Conservation (phyloP, 53 echinoderm and acorn worm species). For the Patiria pectinifera region DNA sequence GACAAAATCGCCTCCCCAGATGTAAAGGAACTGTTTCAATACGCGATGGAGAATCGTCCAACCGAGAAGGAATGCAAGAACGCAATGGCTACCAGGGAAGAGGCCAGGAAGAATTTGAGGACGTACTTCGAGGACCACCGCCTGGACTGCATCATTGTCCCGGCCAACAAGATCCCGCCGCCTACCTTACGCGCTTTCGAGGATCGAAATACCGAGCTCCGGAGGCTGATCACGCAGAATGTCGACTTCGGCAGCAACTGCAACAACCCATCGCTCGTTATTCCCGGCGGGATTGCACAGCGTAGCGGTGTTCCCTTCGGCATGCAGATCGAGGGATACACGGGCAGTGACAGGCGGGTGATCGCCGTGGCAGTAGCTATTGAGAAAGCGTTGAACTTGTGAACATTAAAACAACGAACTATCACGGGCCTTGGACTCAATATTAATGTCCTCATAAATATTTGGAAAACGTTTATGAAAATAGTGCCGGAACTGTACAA, state of each 20-base stretch:
- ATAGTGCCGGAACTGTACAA: too few species aligned
- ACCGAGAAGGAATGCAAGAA: slow-evolving; percentile 4
- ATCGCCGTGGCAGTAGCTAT: slow-evolving; percentile 44
- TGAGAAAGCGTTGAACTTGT: slow-evolving; percentile 23
- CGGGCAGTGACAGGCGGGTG: slow-evolving; percentile 23
- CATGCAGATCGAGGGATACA: slow-evolving; percentile 46
- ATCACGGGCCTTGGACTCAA: too few species aligned
- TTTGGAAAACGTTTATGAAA: too few species aligned
- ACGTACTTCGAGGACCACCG: slow-evolving; percentile 36
- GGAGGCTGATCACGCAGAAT: neutral
- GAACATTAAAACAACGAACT: neutral
- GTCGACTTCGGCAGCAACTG: slow-evolving; percentile 15
- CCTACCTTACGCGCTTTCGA: slow-evolving; percentile 11
- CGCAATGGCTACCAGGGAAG: slow-evolving; percentile 30
- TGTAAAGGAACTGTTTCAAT: slow-evolving; percentile 3
- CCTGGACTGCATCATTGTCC: slow-evolving; percentile 45
- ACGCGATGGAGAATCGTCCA: neutral
- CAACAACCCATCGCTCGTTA: slow-evolving; percentile 49
- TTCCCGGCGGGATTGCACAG: slow-evolving; percentile 22
- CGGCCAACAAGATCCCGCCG: slow-evolving; percentile 51
- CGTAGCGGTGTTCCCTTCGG: slow-evolving; percentile 37
- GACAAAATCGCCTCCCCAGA: slow-evolving; percentile 30
- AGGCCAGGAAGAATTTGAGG: slow-evolving; percentile 2
- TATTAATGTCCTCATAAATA: too few species aligned
- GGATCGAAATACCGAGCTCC: neutral